Evolutionary conservation across 1,140 invertebrate species (phyloP).

Genomic region (Caenorhabditis inopinata): DNA sequence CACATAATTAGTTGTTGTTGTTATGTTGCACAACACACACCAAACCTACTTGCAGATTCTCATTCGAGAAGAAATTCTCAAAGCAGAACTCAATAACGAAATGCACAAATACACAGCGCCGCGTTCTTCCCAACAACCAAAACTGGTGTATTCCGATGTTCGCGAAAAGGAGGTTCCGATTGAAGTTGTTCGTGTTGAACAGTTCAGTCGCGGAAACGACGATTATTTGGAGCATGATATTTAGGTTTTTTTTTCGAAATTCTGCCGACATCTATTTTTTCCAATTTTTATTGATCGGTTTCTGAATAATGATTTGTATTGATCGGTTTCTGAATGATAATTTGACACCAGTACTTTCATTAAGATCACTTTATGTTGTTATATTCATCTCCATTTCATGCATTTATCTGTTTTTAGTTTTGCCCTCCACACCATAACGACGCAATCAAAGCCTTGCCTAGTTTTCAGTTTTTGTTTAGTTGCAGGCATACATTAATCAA

Average conservation of each 20-base stretch:
- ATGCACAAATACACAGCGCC: conserved; percentile 6
- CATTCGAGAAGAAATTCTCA: conserved; percentile 40
- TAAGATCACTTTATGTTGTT: background rate
- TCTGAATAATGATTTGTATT: too few relatives aligned
- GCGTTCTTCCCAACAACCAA: background rate
- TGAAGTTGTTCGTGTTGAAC: conserved; percentile 10
- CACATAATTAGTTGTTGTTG: conserved; percentile 4
- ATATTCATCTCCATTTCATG: background rate
- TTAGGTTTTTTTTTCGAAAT: background rate
- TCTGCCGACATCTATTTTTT: too few relatives aligned
- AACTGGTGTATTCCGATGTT: background rate
- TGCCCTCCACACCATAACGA: too few relatives aligned
- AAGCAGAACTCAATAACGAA: conserved; percentile 42
- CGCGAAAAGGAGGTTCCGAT: conserved; percentile 27
- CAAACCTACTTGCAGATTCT: background rate
- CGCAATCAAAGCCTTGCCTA: background rate
- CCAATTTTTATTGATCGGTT: too few relatives aligned
- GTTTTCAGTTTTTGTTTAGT: background rate
- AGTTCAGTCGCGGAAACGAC: background rate
- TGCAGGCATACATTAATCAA: conserved; percentile 19
- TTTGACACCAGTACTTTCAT: background rate
- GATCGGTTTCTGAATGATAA: too few relatives aligned
- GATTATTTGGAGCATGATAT: conserved; percentile 17
- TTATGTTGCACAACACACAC: background rate
- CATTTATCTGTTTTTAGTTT: too few relatives aligned